These are phyloP conservation scores for Coendou prehensilis DNA, from an alignment of 2,797 vertebrate species.

Conservation along the genomic window DNA sequence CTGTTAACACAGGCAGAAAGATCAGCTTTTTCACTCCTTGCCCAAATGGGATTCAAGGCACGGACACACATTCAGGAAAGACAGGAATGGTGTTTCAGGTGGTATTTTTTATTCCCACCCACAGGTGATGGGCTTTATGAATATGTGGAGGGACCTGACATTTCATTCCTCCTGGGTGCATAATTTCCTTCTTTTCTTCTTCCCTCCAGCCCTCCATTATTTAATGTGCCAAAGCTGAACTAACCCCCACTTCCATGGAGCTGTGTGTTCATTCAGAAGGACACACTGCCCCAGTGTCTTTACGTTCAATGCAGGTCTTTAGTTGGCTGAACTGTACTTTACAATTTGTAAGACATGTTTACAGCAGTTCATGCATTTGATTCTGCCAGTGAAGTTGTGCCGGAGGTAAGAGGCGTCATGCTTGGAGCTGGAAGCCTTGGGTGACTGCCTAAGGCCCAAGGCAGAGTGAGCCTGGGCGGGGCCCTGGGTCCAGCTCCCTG, in stretches of 20 bases:
- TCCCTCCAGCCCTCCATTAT: background rate
- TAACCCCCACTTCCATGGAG: background rate
- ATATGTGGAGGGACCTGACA: background rate
- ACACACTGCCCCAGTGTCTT: background rate
- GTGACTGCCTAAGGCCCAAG: background rate
- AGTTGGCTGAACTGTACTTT: background rate
- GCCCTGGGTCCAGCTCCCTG: background rate
- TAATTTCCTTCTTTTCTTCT: background rate
- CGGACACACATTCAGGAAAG: conserved; percentile 32
- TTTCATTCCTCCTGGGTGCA: background rate
- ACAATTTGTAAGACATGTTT: background rate
- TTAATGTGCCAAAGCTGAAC: background rate
- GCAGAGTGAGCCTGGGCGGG: background rate
- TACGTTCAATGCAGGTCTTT: background rate
- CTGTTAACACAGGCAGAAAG: background rate
- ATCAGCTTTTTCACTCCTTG: background rate
- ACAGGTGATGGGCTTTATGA: background rate
- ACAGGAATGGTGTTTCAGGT: background rate
- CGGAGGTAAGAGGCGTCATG: background rate
- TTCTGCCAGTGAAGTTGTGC: background rate
- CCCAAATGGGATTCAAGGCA: background rate
- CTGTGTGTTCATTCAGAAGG: background rate
- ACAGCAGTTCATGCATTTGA: background rate
- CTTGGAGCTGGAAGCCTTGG: background rate
- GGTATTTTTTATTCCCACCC: background rate